These are phyloP conservation scores for Muscicapa striata DNA, from an alignment of 2,797 vertebrate species.

Conservation along the genomic window DNA sequence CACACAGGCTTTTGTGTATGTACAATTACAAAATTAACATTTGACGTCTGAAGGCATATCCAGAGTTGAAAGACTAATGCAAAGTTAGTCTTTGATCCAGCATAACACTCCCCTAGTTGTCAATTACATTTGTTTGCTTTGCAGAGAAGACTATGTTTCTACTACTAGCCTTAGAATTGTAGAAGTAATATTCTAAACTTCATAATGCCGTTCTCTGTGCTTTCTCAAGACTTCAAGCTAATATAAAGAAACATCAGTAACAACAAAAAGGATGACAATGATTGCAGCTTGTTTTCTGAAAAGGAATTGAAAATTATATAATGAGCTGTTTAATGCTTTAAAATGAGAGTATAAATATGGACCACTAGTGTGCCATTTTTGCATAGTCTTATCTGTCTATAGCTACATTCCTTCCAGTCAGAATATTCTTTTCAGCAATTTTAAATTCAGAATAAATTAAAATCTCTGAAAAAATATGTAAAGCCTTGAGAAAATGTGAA, in stretches of 20 bases:
- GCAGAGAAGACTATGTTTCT: background rate
- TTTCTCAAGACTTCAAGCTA: background rate
- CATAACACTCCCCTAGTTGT: background rate
- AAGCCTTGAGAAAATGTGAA: conserved; percentile 9
- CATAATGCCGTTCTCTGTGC: background rate
- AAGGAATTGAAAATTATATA: background rate
- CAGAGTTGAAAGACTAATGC: background rate
- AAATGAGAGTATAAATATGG: conserved; percentile 2
- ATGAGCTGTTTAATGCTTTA: background rate
- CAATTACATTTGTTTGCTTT: background rate
- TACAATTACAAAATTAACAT: background rate
- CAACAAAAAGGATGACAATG: background rate
- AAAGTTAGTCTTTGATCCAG: background rate
- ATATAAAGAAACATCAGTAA: conserved; percentile 23
- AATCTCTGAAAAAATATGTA: background rate
- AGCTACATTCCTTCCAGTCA: background rate
- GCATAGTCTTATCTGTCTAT: conserved; percentile 4
- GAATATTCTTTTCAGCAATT: background rate
- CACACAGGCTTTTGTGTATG: background rate
- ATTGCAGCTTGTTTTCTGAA: conserved; percentile 16
- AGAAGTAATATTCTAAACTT: background rate
- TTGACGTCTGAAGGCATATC: background rate
- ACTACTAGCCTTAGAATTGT: background rate
- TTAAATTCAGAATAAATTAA: conserved; percentile 39
- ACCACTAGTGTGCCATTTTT: background rate